Evolutionary conservation across 1,140 invertebrate species (phyloP), one percentile per base, ranked within the genome.

Genomic region (Stenopsyche tienmushanensis): DNA sequence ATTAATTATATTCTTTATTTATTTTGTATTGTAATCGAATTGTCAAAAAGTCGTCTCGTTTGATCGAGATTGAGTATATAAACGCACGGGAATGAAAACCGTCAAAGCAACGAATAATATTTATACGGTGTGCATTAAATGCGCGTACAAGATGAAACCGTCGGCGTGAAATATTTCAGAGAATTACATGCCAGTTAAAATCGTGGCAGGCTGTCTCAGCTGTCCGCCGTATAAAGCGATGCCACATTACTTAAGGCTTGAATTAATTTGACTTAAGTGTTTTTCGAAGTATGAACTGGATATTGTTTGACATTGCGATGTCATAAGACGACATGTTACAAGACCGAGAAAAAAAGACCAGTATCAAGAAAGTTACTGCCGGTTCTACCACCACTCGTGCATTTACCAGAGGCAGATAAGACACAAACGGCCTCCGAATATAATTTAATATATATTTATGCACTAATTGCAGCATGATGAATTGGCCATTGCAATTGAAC

Each of bases 281-380:
- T 15, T 18, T 60, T 45, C 24, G 9, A 44, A 18, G 42, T 7
- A 60, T 44, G 9, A 25, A 44, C 23, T 25, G 29, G 15, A 45
- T 25, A 45, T 39, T 42, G 41, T 60, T 60, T 45, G 18, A 44
- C 39, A 60, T 21, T 60, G 57, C 15, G 18, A 15, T 60, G 57
- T 20, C 57, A 44, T 9, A 23, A 25, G 41, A 3, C 21, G 39
- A 25, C 21, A 44, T 25, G 17, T 17, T 10, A 23, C 18, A 20
- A 34, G 5, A 34, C 13, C 13, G 29, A 34, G 29, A 34, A 34
- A 34, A 7, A 7, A 34, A 34, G 5, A 34, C 13, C 29, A 34
- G 13, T 7, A n/a, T n/a, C n/a, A 13, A 34, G 13, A 34, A 34
- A 34, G 13, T 7, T 34, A 34, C 5, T 34, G 13, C 29, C 29